phyloP scores from a whole-genome alignment of 2,888 invertebrate species.

The Stegana nigrithorax region DNA sequence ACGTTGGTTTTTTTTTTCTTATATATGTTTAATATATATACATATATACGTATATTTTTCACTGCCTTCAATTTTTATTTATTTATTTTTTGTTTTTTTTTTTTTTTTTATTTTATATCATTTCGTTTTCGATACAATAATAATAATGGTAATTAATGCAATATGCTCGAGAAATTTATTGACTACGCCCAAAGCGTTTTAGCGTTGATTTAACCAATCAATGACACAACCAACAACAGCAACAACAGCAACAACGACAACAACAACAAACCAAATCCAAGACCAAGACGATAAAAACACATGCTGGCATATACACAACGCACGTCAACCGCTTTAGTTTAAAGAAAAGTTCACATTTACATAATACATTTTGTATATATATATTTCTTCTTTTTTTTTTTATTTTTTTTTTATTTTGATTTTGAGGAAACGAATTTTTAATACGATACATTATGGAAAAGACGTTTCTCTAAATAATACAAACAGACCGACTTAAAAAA shows the following conservation, averaged over 20 bases:
- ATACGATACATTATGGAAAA: background rate
- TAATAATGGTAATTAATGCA: constrained; percentile 66
- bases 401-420: background rate
- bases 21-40: constrained; percentile 22
- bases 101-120: constrained; percentile 35
- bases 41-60: background rate
- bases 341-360: no score
- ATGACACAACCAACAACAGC: constrained; percentile 1
- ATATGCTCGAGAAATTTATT: constrained; percentile 65
- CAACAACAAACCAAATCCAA: background rate
- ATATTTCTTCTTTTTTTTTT: background rate
- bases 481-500: background rate
- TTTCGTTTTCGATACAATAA: constrained; percentile 24
- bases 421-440: constrained; percentile 3
- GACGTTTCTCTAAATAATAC: background rate
- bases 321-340: no score
- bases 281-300: background rate
- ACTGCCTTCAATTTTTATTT: constrained; percentile 31
- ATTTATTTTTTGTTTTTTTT: constrained; percentile 27
- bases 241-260: constrained; percentile 10
- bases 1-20: constrained; percentile 31
- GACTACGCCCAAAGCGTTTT: constrained; percentile 61
- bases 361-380: no score
- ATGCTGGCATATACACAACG: background rate
- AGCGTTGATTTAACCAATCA: constrained; percentile 13